A percentile compares a stretch with the other conserved stretches of the same genome.
Evolutionary conservation across 2,888 invertebrate genomes (phyloP).

Genomic region (Lepidonotus clava): DNA sequence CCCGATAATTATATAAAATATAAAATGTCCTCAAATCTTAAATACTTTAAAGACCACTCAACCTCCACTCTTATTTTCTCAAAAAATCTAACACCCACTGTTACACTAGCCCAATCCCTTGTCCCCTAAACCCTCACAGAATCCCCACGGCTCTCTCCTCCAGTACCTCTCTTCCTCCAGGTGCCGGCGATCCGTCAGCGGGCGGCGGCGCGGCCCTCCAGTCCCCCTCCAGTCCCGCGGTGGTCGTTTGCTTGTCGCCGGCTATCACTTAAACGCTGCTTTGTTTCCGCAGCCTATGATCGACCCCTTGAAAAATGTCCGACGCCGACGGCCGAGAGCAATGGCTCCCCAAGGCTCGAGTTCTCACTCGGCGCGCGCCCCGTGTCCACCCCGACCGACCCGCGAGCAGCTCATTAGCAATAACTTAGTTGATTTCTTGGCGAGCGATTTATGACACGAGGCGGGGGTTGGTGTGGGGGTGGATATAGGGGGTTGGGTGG

Average conservation of each 20-base stretch:
- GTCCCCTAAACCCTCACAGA: neutral
- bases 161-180: neutral
- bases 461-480: neutral
- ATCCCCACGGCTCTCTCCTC: neutral
- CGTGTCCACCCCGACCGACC: slow-evolving; percentile 41
- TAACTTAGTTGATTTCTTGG: slow-evolving; percentile 49
- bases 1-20: too few species aligned
- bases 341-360: slow-evolving; percentile 43
- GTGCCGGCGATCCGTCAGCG: too few species aligned
- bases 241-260: slow-evolving; percentile 45
- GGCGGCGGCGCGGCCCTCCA: too few species aligned
- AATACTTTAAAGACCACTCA: too few species aligned
- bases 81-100: too few species aligned
- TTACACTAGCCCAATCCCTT: too few species aligned
- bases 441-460: neutral
- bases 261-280: slow-evolving; percentile 54
- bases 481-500: too few species aligned
- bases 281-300: slow-evolving; percentile 48
- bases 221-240: slow-evolving; percentile 4
- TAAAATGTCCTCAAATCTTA: too few species aligned
- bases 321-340: neutral
- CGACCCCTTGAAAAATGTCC: slow-evolving; percentile 41
- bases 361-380: slow-evolving; percentile 27
- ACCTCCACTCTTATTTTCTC: too few species aligned
- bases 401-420: slow-evolving; percentile 38